These are phyloP conservation scores for Acomys russatus DNA, from an alignment of 2,797 vertebrate species.

Conservation along the genomic window DNA sequence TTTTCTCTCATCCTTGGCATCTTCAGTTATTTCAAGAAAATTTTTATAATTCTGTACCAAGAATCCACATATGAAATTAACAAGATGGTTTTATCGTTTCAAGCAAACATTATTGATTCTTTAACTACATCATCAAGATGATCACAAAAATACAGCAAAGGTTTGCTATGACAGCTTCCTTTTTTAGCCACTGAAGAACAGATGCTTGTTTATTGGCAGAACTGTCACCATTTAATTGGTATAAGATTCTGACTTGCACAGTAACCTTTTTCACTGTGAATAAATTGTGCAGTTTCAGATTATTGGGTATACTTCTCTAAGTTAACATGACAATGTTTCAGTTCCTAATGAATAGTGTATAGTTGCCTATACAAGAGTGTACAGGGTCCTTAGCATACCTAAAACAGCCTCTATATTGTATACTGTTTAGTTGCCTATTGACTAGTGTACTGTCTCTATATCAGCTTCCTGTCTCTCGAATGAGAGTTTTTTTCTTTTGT, in stretches of 20 bases:
- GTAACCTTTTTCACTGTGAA: not conserved
- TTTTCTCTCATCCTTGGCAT: not conserved
- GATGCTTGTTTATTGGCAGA: not conserved
- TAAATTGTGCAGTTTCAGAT: not conserved
- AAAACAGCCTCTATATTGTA: not conserved
- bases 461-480: not conserved
- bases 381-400: too few species aligned
- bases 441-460: not conserved
- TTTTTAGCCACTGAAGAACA: not conserved
- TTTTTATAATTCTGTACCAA: not conserved
- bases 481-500: not conserved
- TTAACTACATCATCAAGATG: too few species aligned
- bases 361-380: not conserved
- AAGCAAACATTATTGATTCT: too few species aligned
- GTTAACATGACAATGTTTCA: not conserved
- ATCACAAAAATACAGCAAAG: too few species aligned
- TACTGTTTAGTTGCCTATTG: not conserved
- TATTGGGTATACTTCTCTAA: not conserved
- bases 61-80: too few species aligned
- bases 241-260: not conserved
- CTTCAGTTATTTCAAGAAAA: constrained; percentile 19
- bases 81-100: too few species aligned
- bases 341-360: not conserved
- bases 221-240: not conserved
- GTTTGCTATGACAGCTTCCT: not conserved